A percentile compares a stretch with the other conserved stretches of the same genome.
Evolutionary conservation across 2,888 invertebrate species (phyloP).

Genomic region (Cephus nigrinus): DNA sequence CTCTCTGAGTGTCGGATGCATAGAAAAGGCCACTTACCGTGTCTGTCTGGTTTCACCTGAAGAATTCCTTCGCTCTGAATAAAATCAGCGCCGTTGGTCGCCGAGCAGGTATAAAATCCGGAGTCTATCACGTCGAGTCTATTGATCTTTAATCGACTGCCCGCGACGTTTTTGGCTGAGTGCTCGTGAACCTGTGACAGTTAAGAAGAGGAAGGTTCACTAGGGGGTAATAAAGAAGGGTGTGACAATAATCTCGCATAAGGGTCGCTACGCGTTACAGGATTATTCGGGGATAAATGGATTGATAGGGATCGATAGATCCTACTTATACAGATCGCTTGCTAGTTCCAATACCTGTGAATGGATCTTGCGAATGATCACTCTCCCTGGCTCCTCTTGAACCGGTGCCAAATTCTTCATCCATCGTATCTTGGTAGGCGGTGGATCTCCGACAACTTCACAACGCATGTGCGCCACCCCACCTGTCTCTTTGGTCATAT

Average conservation of each 20-base stretch:
- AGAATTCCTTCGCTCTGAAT: constrained; percentile 54
- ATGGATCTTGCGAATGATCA: constrained; percentile 63
- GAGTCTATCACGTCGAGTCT: constrained; percentile 49
- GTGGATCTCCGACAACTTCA: constrained; percentile 73
- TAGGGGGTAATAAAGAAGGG: background rate
- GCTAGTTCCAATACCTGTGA: constrained; percentile 40
- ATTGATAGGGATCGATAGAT: background rate
- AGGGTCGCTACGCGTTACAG: background rate
- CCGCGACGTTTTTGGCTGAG: constrained; percentile 49
- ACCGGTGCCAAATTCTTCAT: constrained; percentile 72
- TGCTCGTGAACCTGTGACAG: constrained; percentile 47
- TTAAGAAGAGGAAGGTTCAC: background rate
- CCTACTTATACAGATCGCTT: background rate
- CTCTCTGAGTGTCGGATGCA: background rate
- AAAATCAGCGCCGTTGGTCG: constrained; percentile 52
- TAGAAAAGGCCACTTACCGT: constrained; percentile 33
- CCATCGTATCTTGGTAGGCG: constrained; percentile 73
- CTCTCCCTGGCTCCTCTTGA: constrained; percentile 62
- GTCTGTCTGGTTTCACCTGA: constrained; percentile 33
- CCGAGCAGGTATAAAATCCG: constrained; percentile 54
- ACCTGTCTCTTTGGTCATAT: constrained; percentile 71
- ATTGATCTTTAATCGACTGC: constrained; percentile 53
- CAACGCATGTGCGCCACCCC: constrained; percentile 73
- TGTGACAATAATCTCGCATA: background rate
- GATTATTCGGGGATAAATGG: background rate